Percentiles rank a stretch among this genome's conserved stretches.
These are phyloP conservation scores for Sepiola atlantica DNA, from an alignment of 2,888 invertebrate genomes.

Conservation along the genomic window DNA sequence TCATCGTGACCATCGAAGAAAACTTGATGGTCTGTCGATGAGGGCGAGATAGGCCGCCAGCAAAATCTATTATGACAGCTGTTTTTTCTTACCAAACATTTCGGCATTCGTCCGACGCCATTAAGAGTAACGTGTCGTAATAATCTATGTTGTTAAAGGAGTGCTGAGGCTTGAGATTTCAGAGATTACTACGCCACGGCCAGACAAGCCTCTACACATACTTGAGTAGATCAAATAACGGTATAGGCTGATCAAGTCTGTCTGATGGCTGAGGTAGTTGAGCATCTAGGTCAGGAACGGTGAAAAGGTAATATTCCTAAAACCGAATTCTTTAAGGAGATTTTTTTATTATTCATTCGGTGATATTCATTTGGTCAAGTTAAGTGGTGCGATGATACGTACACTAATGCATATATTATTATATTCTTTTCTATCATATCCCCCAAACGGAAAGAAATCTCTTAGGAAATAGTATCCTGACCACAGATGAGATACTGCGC, in stretches of 20 bases:
- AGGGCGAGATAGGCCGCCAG: neutral
- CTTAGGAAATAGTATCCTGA: no score
- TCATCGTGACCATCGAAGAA: neutral
- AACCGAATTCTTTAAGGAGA: no score
- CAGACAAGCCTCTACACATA: neutral
- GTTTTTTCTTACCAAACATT: neutral
- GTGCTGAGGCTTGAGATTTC: neutral
- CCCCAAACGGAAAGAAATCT: no score
- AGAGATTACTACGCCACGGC: neutral
- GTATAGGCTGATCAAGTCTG: neutral
- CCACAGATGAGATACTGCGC: no score
- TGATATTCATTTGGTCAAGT: no score
- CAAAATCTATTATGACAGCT: neutral
- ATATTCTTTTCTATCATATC: no score
- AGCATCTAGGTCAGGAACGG: no score
- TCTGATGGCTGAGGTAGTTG: neutral
- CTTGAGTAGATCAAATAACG: no score
- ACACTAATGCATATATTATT: neutral
- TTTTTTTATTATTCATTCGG: no score
- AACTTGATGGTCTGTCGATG: neutral
- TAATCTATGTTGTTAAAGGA: neutral
- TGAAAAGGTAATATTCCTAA: no score
- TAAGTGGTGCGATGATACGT: neutral
- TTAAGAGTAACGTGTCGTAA: neutral
- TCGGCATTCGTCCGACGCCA: neutral